Percentiles rank a stretch among this genome's conserved stretches.
Conservation (phyloP, 2,888 invertebrate genomes). For the Melieria crassipennis region DNA sequence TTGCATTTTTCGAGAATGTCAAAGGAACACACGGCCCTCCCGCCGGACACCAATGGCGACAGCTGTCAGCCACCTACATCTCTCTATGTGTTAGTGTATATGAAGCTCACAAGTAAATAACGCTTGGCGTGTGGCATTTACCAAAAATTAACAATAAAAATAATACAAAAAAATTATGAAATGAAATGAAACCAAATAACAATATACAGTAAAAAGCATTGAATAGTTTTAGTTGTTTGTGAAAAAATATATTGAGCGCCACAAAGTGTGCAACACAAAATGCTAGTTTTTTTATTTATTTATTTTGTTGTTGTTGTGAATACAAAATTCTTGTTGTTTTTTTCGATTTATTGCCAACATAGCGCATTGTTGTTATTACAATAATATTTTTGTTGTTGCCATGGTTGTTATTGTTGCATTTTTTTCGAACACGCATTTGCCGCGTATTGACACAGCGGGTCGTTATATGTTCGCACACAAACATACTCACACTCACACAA, state of each 20-base stretch:
- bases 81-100: too few species aligned
- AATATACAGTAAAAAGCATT: not conserved
- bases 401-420: not conserved
- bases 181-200: not conserved
- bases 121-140: not conserved
- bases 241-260: conserved; percentile 40
- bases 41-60: too few species aligned
- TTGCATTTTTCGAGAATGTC: too few species aligned
- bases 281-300: too few species aligned
- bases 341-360: not conserved
- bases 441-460: too few species aligned
- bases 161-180: not conserved
- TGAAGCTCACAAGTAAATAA: too few species aligned
- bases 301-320: too few species aligned
- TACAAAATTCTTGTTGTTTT: not conserved
- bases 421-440: not conserved
- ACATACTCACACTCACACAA: too few species aligned
- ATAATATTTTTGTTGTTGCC: not conserved
- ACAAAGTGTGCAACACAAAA: conserved; percentile 36
- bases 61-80: too few species aligned
- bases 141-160: conserved; percentile 2
- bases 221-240: conserved; percentile 29
- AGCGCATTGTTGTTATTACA: not conserved
- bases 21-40: too few species aligned
- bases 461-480: too few species aligned